phyloP scores from a whole-genome alignment of 2,797 vertebrate species.

The Oryzias dopingdopingensis region DNA sequence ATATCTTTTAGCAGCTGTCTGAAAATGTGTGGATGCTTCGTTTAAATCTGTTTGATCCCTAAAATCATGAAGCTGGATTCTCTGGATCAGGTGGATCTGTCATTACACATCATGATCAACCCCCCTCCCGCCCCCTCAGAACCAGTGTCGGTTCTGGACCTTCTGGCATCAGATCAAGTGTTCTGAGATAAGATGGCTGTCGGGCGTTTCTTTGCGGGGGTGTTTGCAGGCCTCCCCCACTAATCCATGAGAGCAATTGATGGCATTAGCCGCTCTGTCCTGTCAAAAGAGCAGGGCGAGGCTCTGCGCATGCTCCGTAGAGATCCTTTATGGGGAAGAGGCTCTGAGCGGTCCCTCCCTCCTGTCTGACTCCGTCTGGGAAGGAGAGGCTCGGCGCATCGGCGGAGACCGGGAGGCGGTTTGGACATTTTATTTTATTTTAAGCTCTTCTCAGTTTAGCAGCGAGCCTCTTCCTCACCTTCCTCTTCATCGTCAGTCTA shows the following conservation, averaged over 20 bases:
- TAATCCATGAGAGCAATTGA: constrained; percentile 63
- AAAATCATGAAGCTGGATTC: too few relatives aligned
- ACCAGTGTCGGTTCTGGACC: too few relatives aligned
- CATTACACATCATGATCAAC: too few relatives aligned
- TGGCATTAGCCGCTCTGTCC: constrained; percentile 64
- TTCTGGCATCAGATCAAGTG: neutral
- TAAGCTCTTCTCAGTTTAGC: constrained; percentile 30
- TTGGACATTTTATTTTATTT: constrained; percentile 46
- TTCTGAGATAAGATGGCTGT: constrained; percentile 57
- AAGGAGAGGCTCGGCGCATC: constrained; percentile 78
- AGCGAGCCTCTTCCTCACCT: constrained; percentile 5
- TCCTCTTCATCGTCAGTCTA: constrained; percentile 7
- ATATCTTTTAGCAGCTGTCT: too few relatives aligned
- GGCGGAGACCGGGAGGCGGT: constrained; percentile 71
- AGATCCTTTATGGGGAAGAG: constrained; percentile 54
- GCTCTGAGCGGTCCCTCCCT: constrained; percentile 66
- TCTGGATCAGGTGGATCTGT: too few relatives aligned
- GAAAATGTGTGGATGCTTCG: too few relatives aligned
- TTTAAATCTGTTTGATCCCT: too few relatives aligned
- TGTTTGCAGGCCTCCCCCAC: constrained; percentile 22
- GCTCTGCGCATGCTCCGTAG: constrained; percentile 84
- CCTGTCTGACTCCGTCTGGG: constrained; percentile 74
- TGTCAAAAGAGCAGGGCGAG: constrained; percentile 84
- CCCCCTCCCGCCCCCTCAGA: too few relatives aligned
- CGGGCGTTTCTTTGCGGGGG: constrained; percentile 33